Evolutionary conservation across 2,797 vertebrate genomes (phyloP).

Genomic region (Adrianichthys oophorus): DNA sequence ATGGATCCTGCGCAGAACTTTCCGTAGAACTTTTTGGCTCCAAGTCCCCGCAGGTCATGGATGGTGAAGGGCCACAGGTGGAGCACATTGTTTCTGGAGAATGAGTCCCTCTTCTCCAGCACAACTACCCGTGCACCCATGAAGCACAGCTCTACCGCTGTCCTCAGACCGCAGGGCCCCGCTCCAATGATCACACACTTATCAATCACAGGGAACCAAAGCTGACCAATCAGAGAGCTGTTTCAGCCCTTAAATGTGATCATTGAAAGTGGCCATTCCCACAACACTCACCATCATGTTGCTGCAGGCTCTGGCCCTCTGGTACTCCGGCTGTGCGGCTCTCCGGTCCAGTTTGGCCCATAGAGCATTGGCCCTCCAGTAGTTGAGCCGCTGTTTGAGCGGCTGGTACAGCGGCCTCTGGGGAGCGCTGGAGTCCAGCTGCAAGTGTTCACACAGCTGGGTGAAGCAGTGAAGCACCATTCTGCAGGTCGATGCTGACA

Average conservation of each 20-base stretch:
- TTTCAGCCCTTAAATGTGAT: no score
- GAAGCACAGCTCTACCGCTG: conserved; percentile 91
- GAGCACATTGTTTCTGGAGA: conserved; percentile 94
- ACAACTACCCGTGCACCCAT: conserved; percentile 93
- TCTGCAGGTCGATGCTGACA: conserved; percentile 90
- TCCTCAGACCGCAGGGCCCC: conserved; percentile 92
- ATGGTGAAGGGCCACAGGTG: conserved; percentile 98
- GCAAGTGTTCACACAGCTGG: conserved; percentile 88
- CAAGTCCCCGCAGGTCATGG: conserved; percentile 91
- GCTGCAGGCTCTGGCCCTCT: conserved; percentile 83
- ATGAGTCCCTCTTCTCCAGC: conserved; percentile 94
- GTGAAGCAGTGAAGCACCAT: conserved; percentile 87
- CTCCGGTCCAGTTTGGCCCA: conserved; percentile 95
- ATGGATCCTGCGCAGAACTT: conserved; percentile 95
- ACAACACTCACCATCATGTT: conserved; percentile 83
- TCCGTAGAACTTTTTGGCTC: conserved; percentile 95
- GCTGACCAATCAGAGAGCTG: not conserved
- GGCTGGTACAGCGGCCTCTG: conserved; percentile 83
- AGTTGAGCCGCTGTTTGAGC: conserved; percentile 89
- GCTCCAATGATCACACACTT: conserved; percentile 96
- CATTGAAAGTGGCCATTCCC: not conserved
- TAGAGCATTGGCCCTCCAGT: conserved; percentile 94
- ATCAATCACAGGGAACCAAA: conserved; percentile 14
- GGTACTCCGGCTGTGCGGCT: conserved; percentile 87
- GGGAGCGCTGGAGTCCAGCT: conserved; percentile 72